Percentiles rank a stretch among this genome's conserved stretches.
These are phyloP conservation scores for Melipona beecheii DNA, from an alignment of 2,888 invertebrate genomes.

Conservation along the genomic window DNA sequence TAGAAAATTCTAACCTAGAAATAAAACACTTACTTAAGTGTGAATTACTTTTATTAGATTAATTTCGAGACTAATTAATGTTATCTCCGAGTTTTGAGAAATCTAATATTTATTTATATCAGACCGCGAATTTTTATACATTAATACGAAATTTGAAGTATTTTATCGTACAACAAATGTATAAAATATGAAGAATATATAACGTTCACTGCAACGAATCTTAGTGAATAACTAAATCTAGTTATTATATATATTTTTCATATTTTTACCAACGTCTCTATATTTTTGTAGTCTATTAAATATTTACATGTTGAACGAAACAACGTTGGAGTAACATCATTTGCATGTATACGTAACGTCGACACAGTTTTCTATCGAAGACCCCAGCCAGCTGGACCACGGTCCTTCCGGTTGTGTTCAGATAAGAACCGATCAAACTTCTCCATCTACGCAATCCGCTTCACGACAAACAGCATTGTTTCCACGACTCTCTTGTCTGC, in stretches of 20 bases:
- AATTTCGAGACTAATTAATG: too few relatives aligned
- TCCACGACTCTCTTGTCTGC: constrained; percentile 18
- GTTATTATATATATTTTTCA: neutral
- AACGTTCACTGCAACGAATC: too few relatives aligned
- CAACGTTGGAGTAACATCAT: neutral
- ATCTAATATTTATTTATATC: too few relatives aligned
- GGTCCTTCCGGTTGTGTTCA: constrained; percentile 28
- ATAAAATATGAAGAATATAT: too few relatives aligned
- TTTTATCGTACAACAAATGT: too few relatives aligned
- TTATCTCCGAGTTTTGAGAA: too few relatives aligned
- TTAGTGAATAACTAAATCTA: too few relatives aligned
- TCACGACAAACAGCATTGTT: constrained; percentile 15
- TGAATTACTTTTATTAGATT: too few relatives aligned
- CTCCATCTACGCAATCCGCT: constrained; percentile 32
- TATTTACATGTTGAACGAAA: neutral
- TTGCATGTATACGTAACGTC: neutral
- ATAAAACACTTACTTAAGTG: too few relatives aligned
- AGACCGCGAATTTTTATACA: too few relatives aligned
- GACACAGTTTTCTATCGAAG: constrained; percentile 18
- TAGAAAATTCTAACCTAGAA: too few relatives aligned
- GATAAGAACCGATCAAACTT: constrained; percentile 34
- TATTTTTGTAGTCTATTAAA: neutral
- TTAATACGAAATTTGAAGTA: too few relatives aligned
- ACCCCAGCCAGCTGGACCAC: neutral
- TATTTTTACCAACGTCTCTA: neutral